These are phyloP conservation scores for Asteroscopus sphinx DNA, from an alignment of 2,888 invertebrate species.

Conservation along the genomic window DNA sequence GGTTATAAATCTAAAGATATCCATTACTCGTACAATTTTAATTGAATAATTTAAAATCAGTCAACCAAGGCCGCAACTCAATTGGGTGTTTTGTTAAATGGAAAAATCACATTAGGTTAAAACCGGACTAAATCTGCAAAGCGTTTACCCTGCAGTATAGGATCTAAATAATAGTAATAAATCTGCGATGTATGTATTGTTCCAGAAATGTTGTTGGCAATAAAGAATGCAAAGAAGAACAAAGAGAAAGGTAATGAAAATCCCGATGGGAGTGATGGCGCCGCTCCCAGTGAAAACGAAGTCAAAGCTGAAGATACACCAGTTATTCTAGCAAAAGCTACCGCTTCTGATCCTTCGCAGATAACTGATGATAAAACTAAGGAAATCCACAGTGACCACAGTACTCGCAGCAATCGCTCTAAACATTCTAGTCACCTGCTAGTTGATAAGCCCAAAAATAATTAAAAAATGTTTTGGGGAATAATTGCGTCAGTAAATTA, in stretches of 20 bases:
- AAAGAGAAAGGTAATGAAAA: slow-evolving; percentile 53
- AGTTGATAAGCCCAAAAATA: background rate
- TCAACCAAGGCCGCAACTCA: too few species aligned
- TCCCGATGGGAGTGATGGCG: slow-evolving; percentile 11
- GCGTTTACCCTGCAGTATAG: too few species aligned
- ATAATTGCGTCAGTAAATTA: background rate
- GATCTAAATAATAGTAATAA: too few species aligned
- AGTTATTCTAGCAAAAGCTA: background rate
- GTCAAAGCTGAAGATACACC: slow-evolving; percentile 6
- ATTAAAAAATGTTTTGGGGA: background rate
- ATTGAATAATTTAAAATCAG: too few species aligned
- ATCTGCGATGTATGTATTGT: slow-evolving; percentile 12
- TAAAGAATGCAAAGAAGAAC: slow-evolving; percentile 78
- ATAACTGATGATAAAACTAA: background rate
- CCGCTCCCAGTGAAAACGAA: background rate
- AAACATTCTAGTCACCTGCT: background rate
- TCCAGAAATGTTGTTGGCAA: slow-evolving; percentile 78
- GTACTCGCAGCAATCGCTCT: too few species aligned
- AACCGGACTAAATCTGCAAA: too few species aligned
- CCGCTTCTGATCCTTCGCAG: background rate
- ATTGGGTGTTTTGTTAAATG: too few species aligned
- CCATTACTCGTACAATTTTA: too few species aligned
- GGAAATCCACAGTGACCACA: background rate
- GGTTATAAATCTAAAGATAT: too few species aligned
- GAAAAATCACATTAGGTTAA: too few species aligned